phyloP scores from a whole-genome alignment of 2,113 vertebrate genomes.

The Geococcyx californianus region DNA sequence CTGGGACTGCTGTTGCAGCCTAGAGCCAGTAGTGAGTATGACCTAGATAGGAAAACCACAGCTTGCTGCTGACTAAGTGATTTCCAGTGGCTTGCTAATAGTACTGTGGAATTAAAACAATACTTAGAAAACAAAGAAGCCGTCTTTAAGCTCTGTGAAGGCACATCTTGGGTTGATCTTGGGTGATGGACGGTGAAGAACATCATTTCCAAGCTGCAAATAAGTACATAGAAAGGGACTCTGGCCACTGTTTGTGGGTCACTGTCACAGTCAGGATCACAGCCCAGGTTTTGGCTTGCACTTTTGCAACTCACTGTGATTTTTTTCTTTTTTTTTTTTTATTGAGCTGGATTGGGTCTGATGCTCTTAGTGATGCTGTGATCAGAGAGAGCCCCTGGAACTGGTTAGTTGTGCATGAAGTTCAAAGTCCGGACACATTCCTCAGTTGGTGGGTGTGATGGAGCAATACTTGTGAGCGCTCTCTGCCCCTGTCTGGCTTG shows the following conservation, averaged over 20 bases:
- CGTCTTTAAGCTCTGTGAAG: neutral
- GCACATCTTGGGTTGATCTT: neutral
- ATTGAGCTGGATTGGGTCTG: neutral
- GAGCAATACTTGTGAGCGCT: neutral
- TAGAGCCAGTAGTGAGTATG: neutral
- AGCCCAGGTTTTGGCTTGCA: neutral
- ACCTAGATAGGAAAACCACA: neutral
- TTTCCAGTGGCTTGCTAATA: neutral
- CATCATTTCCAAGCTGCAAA: neutral
- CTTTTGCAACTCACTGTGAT: neutral
- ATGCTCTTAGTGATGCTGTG: neutral
- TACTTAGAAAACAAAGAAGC: neutral
- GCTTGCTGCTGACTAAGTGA: neutral
- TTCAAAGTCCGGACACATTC: neutral
- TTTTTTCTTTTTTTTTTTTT: neutral
- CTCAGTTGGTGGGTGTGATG: neutral
- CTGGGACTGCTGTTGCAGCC: neutral
- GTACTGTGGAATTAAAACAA: slow-evolving; percentile 9
- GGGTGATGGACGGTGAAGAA: neutral
- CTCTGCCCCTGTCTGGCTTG: neutral
- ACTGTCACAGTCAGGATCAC: neutral
- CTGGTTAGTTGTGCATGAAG: neutral
- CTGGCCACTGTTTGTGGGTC: neutral
- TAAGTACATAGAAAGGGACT: neutral
- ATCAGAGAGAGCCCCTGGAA: neutral